Conservation (phyloP, 1,140 invertebrate species). For the Oryctes rhinoceros region DNA sequence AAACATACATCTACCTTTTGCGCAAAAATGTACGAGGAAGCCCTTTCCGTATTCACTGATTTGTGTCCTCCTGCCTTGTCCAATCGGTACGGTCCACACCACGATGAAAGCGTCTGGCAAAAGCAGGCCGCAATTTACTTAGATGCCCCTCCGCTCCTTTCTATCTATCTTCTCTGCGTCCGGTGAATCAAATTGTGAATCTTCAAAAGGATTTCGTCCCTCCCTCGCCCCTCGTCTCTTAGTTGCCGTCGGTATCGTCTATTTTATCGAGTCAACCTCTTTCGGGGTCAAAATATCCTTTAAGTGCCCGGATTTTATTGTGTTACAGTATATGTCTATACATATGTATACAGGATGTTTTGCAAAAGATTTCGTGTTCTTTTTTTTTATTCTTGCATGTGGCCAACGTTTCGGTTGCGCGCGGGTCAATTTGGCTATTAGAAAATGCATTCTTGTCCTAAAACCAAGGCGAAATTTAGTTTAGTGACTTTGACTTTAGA, state of each 20-base stretch:
- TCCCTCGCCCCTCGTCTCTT: slow-evolving; percentile 44
- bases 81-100: slow-evolving; percentile 39
- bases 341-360: no score
- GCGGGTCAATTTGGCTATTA: no score
- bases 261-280: background rate
- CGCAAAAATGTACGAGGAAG: slow-evolving; percentile 19
- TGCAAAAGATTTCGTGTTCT: no score
- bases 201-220: slow-evolving; percentile 56
- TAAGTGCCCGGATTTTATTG: background rate
- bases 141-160: slow-evolving; percentile 43
- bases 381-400: no score
- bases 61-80: slow-evolving; percentile 46
- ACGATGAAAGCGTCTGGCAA: slow-evolving; percentile 50
- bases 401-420: no score
- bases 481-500: no score
- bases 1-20: slow-evolving; percentile 26
- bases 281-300: background rate
- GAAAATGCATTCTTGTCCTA: no score
- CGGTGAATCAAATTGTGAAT: slow-evolving; percentile 57
- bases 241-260: slow-evolving; percentile 16
- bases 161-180: slow-evolving; percentile 37
- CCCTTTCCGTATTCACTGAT: slow-evolving; percentile 46
- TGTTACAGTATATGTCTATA: no score
- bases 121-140: slow-evolving; percentile 59
- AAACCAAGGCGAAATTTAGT: no score